Conservation (phyloP, 1,140 invertebrate species). For the Orchestia grillus region DNA sequence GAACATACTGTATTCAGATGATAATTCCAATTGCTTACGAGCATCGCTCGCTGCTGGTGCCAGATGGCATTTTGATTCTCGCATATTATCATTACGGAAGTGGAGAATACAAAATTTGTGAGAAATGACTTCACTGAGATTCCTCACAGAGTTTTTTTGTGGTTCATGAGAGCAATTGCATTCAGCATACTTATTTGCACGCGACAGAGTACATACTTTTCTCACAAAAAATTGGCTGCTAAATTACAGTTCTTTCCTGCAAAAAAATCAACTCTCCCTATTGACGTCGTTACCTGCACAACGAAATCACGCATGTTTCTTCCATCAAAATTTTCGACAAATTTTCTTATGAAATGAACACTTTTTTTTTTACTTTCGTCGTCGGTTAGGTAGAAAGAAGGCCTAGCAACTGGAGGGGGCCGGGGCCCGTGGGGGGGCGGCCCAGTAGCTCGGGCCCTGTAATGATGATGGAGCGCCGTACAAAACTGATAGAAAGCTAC, state of each 20-base stretch:
- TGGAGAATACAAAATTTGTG: not conserved
- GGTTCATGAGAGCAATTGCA: not conserved
- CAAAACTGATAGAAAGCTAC: slow-evolving; percentile 56
- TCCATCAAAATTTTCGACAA: not conserved
- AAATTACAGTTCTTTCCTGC: not conserved
- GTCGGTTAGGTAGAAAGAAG: not conserved
- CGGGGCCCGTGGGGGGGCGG: not conserved
- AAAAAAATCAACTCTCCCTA: not conserved
- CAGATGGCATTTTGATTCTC: too few relatives aligned
- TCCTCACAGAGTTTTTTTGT: not conserved
- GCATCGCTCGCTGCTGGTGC: too few relatives aligned
- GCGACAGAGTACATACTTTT: not conserved
- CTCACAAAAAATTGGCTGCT: not conserved
- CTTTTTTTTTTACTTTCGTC: not conserved
- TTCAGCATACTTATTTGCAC: not conserved
- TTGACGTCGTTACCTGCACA: too few relatives aligned
- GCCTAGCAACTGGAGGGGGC: not conserved
- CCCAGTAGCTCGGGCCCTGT: slow-evolving; percentile 8
- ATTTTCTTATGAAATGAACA: not conserved
- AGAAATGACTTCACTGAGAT: not conserved
- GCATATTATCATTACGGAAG: not conserved
- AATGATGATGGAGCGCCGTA: slow-evolving; percentile 47
- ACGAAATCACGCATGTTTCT: too few relatives aligned
- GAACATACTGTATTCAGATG: too few relatives aligned
- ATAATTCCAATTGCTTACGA: too few relatives aligned